Percentiles rank a stretch among this genome's conserved stretches.
Evolutionary conservation across 2,797 vertebrate genomes (phyloP).

Genomic region (Lepus oiostolus): DNA sequence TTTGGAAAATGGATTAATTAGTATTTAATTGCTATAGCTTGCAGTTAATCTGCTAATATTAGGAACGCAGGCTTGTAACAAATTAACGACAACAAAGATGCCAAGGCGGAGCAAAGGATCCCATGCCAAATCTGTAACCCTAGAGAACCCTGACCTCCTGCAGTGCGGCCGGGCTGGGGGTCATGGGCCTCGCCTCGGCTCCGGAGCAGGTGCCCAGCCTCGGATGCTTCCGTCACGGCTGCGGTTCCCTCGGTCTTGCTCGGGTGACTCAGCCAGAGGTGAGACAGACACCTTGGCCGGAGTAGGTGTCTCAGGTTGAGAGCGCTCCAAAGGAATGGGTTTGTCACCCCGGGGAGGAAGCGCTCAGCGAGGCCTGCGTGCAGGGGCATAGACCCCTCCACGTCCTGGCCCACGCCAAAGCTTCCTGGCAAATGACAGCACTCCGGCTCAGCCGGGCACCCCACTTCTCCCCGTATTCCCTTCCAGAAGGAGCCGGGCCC

Average conservation of each 20-base stretch:
- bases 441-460: fast-evolving
- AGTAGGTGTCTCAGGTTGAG: background rate
- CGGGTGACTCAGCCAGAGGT: background rate
- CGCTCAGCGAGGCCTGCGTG: fast-evolving
- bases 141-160: fast-evolving
- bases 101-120: background rate
- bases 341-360: background rate
- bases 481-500: background rate
- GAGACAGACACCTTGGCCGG: background rate
- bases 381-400: background rate
- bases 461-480: background rate
- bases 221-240: background rate
- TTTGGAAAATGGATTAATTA: conserved; percentile 87
- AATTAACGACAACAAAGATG: conserved; percentile 66
- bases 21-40: conserved; percentile 87
- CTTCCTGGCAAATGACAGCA: background rate
- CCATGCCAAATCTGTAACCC: background rate
- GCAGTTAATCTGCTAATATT: conserved; percentile 76
- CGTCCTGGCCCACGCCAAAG: fast-evolving
- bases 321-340: background rate
- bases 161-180: too few relatives aligned
- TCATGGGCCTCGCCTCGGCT: too few relatives aligned
- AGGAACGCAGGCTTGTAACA: conserved; percentile 69
- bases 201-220: background rate
- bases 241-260: fast-evolving